Evolutionary conservation across 1,140 invertebrate species (phyloP).

Genomic region (Ceratina japonica): DNA sequence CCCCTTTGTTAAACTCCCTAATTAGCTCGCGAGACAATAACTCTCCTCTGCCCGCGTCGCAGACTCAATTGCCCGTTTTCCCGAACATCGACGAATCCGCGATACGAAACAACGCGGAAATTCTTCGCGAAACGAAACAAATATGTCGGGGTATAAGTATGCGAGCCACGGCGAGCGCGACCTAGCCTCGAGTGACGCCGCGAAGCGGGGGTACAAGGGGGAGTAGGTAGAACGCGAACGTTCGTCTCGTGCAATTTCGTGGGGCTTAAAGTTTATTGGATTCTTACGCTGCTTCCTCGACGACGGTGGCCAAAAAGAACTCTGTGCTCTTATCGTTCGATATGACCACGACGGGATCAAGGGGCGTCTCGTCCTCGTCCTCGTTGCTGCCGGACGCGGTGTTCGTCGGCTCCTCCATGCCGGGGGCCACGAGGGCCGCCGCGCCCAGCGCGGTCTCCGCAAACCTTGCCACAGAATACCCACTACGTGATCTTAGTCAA

Average conservation of each 20-base stretch:
- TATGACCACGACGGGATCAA: constrained; percentile 83
- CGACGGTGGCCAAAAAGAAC: constrained; percentile 91
- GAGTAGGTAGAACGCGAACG: too few relatives aligned
- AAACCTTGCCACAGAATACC: constrained; percentile 82
- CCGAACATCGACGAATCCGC: too few relatives aligned
- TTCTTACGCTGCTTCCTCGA: constrained; percentile 87
- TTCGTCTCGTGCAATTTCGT: background rate
- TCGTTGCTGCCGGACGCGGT: constrained; percentile 94
- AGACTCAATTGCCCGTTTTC: too few relatives aligned
- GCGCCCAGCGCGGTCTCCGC: constrained; percentile 89
- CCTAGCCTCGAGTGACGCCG: too few relatives aligned
- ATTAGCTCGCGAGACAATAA: too few relatives aligned
- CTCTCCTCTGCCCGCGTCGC: too few relatives aligned
- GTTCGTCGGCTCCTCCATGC: constrained; percentile 88
- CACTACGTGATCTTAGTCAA: constrained; percentile 80
- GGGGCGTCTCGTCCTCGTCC: constrained; percentile 86
- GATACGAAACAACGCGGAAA: too few relatives aligned
- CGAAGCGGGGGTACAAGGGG: too few relatives aligned
- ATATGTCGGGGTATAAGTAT: too few relatives aligned
- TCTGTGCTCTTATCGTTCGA: constrained; percentile 94
- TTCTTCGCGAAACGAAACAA: too few relatives aligned
- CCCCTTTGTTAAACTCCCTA: too few relatives aligned
- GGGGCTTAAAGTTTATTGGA: constrained; percentile 21
- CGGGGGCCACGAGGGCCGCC: constrained; percentile 80
- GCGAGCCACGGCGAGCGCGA: too few relatives aligned